phyloP scores from a whole-genome alignment of 2,113 vertebrate genomes.

The Circaetus cinerascens region DNA sequence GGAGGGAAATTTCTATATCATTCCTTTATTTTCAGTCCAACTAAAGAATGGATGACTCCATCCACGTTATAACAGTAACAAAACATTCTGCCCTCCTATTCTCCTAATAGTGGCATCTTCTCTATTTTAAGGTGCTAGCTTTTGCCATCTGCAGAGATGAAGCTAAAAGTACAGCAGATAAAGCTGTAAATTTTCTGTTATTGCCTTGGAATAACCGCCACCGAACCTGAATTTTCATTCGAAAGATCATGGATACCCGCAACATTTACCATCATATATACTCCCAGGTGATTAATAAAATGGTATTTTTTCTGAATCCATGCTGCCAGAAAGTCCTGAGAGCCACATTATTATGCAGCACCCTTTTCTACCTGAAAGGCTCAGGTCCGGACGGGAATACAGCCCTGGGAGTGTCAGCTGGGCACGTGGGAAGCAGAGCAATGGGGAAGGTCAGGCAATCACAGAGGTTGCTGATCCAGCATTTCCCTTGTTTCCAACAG shows the following conservation, averaged over 20 bases:
- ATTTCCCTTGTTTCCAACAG: background rate
- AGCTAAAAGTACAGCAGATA: background rate
- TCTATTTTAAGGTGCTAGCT: background rate
- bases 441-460: background rate
- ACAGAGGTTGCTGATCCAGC: background rate
- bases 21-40: background rate
- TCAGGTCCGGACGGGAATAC: background rate
- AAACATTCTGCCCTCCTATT: background rate
- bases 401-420: background rate
- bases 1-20: background rate
- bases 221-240: background rate
- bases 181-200: background rate
- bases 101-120: background rate
- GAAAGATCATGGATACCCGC: background rate
- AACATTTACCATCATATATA: background rate
- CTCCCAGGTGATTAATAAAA: background rate
- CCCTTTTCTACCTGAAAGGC: background rate
- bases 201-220: background rate
- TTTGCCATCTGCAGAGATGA: background rate
- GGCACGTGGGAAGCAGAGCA: background rate
- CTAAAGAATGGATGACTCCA: background rate
- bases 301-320: background rate
- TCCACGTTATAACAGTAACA: background rate
- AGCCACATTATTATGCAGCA: background rate
- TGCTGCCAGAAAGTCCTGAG: background rate